Base-by-base conservation (phyloP, 2,797 vertebrate genomes). In the Huso huso region DNA sequence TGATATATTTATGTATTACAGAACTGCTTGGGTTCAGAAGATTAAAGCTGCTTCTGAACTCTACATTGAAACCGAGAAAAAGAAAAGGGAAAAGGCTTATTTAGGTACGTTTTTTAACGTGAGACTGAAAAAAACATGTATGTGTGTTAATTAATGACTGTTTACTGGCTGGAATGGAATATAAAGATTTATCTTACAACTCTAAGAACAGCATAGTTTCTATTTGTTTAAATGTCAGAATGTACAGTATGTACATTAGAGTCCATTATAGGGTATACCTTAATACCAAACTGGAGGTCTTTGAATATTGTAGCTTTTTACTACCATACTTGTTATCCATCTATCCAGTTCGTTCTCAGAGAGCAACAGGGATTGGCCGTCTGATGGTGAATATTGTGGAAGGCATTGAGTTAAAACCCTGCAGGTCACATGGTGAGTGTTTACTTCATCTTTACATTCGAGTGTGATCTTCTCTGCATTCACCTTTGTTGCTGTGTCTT, bases 381-480 rank as follows among this genome's bases (percentile, higher is more conserved):
- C 78, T 99, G 83, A 99, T 99, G 96, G 96, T 99, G 78, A 99
- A 99, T 66, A 93, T 99, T 0, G 96, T 99, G 1, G 96, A 99
- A 86, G 96, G 96, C 69, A 97, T 99, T 3, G 96, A 99, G 68
- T 79, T 99, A 13, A 99, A 98, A 71, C 95, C 96, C 69, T 99
- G 96, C 71, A 92, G 96, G 48, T 97, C 96, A 0, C 95, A 98
- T 0, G 95, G 96, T 99, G 77, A 88, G 86, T 72, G 18, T 63
- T 55, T n/a, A 55, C 53, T 55, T 55, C n/a, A n/a, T n/a, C n/a
- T 55, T 55, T 4, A 7, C 53, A 55, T 55, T 55, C 53, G 37
- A 37, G 37, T 37, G 37, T 37, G 37, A 37, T 1, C 37, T 37
- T 37, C 37, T 37, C 37, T 37, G n/a, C 53, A 55, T 6, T 55